A percentile compares a stretch with the other conserved stretches of the same genome.
Conservation (phyloP, 2,888 invertebrate genomes). For the Epinotia nisella region DNA sequence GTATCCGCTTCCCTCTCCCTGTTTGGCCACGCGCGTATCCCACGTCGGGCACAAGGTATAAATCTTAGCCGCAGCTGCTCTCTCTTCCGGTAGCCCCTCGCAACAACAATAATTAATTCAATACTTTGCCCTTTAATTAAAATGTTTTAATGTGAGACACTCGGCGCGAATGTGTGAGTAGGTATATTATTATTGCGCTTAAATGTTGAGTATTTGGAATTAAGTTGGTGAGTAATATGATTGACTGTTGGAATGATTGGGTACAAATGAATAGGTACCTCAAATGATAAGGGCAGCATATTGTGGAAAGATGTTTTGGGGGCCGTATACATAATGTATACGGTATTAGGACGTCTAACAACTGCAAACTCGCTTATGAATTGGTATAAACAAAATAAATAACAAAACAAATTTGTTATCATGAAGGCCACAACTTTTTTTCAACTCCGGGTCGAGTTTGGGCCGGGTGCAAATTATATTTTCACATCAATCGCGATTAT, state of each 20-base stretch:
- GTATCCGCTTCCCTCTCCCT: slow-evolving; percentile 15
- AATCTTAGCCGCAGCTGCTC: slow-evolving; percentile 47
- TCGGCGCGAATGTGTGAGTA: slow-evolving; percentile 27
- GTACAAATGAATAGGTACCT: background rate
- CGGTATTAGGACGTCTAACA: no score
- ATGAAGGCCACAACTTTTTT: no score
- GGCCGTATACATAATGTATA: no score
- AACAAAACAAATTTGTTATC: no score
- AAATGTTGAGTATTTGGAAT: background rate
- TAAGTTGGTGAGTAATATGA: background rate
- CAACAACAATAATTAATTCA: slow-evolving; percentile 46
- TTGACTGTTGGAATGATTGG: background rate
- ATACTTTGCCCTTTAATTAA: slow-evolving; percentile 46
- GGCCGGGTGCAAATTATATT: no score
- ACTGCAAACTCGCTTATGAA: no score
- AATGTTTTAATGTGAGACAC: slow-evolving; percentile 44
- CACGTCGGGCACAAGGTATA: slow-evolving; percentile 44
- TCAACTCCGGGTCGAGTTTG: no score
- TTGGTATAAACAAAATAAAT: no score
- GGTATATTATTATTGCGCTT: slow-evolving; percentile 24
- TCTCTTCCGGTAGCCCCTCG: slow-evolving; percentile 39
- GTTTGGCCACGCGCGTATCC: slow-evolving; percentile 7
- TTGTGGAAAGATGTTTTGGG: no score
- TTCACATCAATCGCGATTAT: no score
- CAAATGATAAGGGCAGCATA: background rate